Percentiles rank a stretch among this genome's conserved stretches.
These are phyloP conservation scores for Idris sp. DNA, from an alignment of 1,140 invertebrate genomes.

Conservation along the genomic window DNA sequence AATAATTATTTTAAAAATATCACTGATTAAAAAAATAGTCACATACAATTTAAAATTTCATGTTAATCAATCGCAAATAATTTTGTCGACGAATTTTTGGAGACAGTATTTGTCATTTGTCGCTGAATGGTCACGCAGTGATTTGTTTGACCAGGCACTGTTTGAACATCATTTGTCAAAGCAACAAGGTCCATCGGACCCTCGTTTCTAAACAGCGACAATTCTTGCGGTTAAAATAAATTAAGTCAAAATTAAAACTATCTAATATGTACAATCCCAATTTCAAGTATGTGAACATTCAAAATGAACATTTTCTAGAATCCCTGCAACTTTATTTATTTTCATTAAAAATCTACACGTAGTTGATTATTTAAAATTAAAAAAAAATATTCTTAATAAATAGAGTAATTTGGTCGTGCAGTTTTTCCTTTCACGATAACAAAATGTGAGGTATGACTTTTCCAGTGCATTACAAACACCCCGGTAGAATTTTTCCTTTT, in stretches of 20 bases:
- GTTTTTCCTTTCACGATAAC: no score
- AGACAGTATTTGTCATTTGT: constrained; percentile 27
- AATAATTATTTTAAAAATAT: no score
- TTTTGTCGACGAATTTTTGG: constrained; percentile 16
- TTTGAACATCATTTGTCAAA: constrained; percentile 52
- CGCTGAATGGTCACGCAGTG: constrained; percentile 11
- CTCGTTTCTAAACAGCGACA: constrained; percentile 31
- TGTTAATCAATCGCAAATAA: constrained; percentile 27
- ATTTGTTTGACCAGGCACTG: constrained; percentile 38
- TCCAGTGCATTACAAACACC: constrained; percentile 45
- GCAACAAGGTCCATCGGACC: constrained; percentile 35
- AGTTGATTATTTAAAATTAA: no score
- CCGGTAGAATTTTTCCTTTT: constrained; percentile 21
- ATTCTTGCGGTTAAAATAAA: constrained; percentile 22
- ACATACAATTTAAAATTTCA: neutral
- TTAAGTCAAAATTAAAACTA: no score
- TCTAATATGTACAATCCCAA: no score
- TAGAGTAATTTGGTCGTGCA: no score
- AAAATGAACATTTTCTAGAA: no score
- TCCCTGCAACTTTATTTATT: no score
- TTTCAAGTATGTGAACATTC: no score
- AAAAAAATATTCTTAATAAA: no score
- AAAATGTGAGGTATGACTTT: constrained; percentile 40
- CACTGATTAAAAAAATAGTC: neutral
- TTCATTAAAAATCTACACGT: no score